Evolutionary conservation across 2,797 vertebrate species (phyloP), one percentile per base, ranked within the genome.

Genomic region (Myotis pilosus): DNA sequence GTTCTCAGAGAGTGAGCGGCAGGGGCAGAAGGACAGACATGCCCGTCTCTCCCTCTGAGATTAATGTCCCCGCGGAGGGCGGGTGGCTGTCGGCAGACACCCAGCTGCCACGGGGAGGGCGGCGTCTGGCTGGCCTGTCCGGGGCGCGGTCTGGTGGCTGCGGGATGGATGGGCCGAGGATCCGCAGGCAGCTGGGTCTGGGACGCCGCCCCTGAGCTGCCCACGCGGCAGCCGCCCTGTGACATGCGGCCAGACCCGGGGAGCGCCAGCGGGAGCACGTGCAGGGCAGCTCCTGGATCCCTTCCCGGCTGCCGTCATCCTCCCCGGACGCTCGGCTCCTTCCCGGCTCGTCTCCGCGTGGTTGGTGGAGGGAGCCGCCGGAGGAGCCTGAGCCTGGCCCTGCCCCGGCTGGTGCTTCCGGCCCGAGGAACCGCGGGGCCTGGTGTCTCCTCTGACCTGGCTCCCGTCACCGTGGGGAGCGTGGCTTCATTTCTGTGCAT

Each of bases 301-400:
- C n/a, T 91, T 84, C 81, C 71, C 55, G 49, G 82, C 57, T 71
- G 80, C 47, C 51, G 19, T 78, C 86, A 33, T 81, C 55, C 57
- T 6, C 2, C 36, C 81, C 38, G 38, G 49, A 3, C 75, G 75
- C 86, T 89, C 57, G 23, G 79, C 91, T 92, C 87, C 91, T 64
- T 28, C 49, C 82, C 49, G 0, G 23, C 84, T 85, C 76, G 80
- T 71, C 75, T 69, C 62, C 22, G 7, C 3, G 74, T 64, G 85
- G 96, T 94, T 93, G 89, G 96, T 96, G 93, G 81, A 79, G 53
- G 33, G 62, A 55, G 6, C 1, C 69, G 96, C 80, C 75, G 9
- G 62, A 71, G 36, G n/a, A 9, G 2, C 11, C 6, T 2, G 33
- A 28, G 28, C 92, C 74, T 53, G 2, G 49, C 33, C 72, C 64